These are phyloP conservation scores for Meda fulgida DNA, from an alignment of 2,797 vertebrate genomes.

Conservation along the genomic window DNA sequence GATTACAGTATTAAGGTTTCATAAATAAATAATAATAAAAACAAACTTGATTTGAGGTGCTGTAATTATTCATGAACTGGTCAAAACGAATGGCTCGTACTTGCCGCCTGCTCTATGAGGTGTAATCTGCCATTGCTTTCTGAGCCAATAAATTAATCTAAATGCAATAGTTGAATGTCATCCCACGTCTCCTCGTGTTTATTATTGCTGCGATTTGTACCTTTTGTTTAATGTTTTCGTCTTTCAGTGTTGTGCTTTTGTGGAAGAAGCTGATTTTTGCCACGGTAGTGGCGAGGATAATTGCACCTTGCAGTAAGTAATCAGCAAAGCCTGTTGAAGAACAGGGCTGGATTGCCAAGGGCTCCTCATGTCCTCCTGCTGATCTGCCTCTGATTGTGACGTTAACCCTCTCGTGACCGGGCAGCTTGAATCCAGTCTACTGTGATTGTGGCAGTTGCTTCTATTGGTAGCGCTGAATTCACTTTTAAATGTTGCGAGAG, in stretches of 20 bases:
- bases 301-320: conserved; percentile 60
- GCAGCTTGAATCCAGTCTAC: background rate
- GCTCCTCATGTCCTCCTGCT: conserved; percentile 57
- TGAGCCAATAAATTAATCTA: conserved; percentile 59
- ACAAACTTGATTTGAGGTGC: conserved; percentile 63
- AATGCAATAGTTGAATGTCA: conserved; percentile 56
- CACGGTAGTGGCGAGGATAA: conserved; percentile 53
- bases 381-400: conserved; percentile 66
- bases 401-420: conserved; percentile 56
- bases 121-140: conserved; percentile 50
- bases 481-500: background rate
- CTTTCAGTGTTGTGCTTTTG: conserved; percentile 33
- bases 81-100: conserved; percentile 31
- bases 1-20: conserved; percentile 82
- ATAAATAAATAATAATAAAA: conserved; percentile 77
- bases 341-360: conserved; percentile 56
- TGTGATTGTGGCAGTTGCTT: background rate
- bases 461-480: background rate
- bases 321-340: conserved; percentile 37
- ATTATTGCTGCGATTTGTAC: conserved; percentile 12
- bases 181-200: conserved; percentile 36
- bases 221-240: background rate
- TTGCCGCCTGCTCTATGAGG: conserved; percentile 48
- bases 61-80: conserved; percentile 55
- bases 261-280: conserved; percentile 28